These are phyloP conservation scores for Drosophila neocordata DNA, from an alignment of 1,140 invertebrate genomes.

Conservation along the genomic window DNA sequence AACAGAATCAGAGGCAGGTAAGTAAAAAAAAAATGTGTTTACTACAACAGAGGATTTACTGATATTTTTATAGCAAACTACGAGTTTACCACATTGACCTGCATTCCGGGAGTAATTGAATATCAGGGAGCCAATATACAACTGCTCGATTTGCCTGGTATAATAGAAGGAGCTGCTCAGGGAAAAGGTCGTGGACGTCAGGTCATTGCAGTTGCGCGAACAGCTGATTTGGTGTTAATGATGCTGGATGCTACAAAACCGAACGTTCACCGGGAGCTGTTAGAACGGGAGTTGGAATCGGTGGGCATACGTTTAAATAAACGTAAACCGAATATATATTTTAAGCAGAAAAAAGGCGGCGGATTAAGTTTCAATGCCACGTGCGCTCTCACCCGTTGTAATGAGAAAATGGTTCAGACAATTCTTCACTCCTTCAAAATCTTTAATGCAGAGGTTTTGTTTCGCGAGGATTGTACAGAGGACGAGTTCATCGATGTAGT, in stretches of 20 bases:
- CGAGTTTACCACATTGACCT: constrained; percentile 99
- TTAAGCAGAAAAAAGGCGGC: constrained; percentile 99
- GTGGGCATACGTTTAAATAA: constrained; percentile 98
- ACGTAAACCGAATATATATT: constrained; percentile 98
- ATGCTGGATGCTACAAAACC: constrained; percentile 99
- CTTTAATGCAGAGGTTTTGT: constrained; percentile 98
- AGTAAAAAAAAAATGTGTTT: neutral
- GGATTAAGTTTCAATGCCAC: constrained; percentile 99
- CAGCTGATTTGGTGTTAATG: constrained; percentile 98
- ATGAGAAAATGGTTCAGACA: constrained; percentile 99
- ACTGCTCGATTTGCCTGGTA: constrained; percentile 97
- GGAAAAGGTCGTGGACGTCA: constrained; percentile 94
- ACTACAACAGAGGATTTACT: neutral
- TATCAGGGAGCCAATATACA: constrained; percentile 99
- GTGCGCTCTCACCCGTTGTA: constrained; percentile 95
- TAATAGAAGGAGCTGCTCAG: constrained; percentile 96
- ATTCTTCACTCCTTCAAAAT: constrained; percentile 99
- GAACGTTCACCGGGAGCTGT: constrained; percentile 94
- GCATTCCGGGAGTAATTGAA: constrained; percentile 99
- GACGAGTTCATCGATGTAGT: constrained; percentile 99
- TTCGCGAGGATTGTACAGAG: constrained; percentile 96
- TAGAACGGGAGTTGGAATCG: constrained; percentile 97
- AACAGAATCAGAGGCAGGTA: constrained; percentile 93
- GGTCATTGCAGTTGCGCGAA: constrained; percentile 98
- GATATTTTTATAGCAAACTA: constrained; percentile 89